A percentile compares a stretch with the other conserved stretches of the same genome.
phyloP scores from a whole-genome alignment of 2,888 invertebrate species.

The Meghimatium bilineatum region DNA sequence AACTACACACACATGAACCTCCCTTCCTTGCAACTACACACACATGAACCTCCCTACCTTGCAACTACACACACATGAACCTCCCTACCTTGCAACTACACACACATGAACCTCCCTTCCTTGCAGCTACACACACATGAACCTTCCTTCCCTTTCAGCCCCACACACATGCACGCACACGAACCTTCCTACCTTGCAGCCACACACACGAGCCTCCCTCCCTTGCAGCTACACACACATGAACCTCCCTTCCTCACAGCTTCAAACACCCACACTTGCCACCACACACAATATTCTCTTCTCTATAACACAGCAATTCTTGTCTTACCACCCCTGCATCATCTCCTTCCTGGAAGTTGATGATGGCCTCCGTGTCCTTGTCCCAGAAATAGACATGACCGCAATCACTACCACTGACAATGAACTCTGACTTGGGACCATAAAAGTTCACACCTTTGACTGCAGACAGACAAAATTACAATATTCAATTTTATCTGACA shows the following conservation, averaged over 20 bases:
- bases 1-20: neutral
- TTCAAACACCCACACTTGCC: too few relatives aligned
- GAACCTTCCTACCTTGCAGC: too few relatives aligned
- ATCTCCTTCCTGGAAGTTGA: conserved; percentile 83
- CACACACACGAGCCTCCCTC: too few relatives aligned
- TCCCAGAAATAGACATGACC: conserved; percentile 93
- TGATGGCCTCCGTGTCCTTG: conserved; percentile 88
- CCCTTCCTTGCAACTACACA: neutral
- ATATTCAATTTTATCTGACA: too few relatives aligned
- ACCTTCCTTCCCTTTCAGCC: neutral
- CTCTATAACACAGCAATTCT: too few relatives aligned
- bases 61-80: neutral
- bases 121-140: too few relatives aligned
- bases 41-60: neutral
- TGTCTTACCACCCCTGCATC: conserved; percentile 82
- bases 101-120: neutral
- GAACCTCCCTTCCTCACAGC: too few relatives aligned
- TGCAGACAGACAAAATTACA: conserved; percentile 61
- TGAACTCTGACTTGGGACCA: conserved; percentile 91
- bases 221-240: too few relatives aligned
- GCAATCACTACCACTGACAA: conserved; percentile 96
- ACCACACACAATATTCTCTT: too few relatives aligned
- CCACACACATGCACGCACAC: neutral
- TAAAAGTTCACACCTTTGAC: conserved; percentile 96
- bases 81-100: neutral